Base-by-base conservation (phyloP, 2,888 invertebrate species). In the Plebejus anna region DNA sequence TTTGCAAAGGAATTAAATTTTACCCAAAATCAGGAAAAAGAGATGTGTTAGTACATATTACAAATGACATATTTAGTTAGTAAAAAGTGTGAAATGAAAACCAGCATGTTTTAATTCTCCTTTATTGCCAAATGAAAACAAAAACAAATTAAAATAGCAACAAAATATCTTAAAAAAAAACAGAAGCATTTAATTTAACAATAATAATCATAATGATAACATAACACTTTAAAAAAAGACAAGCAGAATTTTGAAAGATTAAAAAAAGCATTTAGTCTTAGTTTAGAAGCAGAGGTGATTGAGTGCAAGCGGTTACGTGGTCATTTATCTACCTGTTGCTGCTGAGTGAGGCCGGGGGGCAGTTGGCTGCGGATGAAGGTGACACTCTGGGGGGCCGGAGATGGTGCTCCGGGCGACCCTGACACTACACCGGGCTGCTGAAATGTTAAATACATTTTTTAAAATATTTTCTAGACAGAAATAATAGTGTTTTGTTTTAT, bases 291-390 rank as follows among this genome's bases (percentile, higher is more conserved):
- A 36, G 32, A 66, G 32, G 13, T 36, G 66, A 66, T 13, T 36
- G 11, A 5, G 66, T 66, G 16, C 66, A 13, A 5, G 32, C 6
- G 32, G 22, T 70, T 36, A 55, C 28, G 75, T 77, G 16, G 75
- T 79, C 84, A 61, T 76, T 70, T 9, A 4, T 71, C 32, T 77
- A 95, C 94, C 89, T 95, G 96, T 80, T 95, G 95, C 77, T 95
- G 95, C 77, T 94, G 95, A 0, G 94, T 94, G 0, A 96, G 90
- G 0, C 96, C 96, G 0, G 95, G 95, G 0, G 96, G 95, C 79
- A 96, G 94, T 80, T 96, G 96, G 78, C 96, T 95, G 70, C 96
- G 94, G 42, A 96, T 96, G 79, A 95, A 95, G 4, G 96, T 96
- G 72, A 96, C 96, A 79, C 96, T 96, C 75, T 95, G 94, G 0